These are phyloP conservation scores for Rhea pennata DNA, from an alignment of 2,113 vertebrate genomes.

Conservation along the genomic window DNA sequence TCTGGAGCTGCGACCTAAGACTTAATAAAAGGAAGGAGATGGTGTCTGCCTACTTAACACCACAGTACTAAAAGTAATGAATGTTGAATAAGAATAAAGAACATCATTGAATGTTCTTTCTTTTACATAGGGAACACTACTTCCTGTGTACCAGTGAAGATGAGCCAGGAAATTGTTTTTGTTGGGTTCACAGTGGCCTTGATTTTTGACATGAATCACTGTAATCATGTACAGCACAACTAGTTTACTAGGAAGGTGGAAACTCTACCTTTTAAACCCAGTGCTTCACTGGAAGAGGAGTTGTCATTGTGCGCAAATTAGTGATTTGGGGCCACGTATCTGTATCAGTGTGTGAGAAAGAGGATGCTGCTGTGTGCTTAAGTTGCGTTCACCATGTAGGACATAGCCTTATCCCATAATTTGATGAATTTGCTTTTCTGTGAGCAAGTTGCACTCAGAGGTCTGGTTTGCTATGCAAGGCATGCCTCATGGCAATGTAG, in stretches of 20 bases:
- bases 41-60: not conserved
- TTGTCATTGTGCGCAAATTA: not conserved
- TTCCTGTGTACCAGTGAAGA: not conserved
- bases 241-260: not conserved
- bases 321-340: not conserved
- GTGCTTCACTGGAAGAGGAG: not conserved
- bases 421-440: not conserved
- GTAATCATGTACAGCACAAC: not conserved
- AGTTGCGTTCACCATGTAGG: not conserved
- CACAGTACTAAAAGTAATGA: not conserved
- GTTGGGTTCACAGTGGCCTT: not conserved
- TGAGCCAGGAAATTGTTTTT: not conserved
- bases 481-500: not conserved
- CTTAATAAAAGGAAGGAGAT: not conserved
- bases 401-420: fast-evolving
- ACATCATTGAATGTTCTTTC: not conserved
- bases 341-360: not conserved
- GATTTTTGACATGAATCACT: not conserved
- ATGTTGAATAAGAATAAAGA: not conserved
- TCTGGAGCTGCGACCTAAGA: not conserved
- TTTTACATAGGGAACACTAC: not conserved
- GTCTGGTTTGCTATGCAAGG: not conserved
- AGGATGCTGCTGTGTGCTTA: fast-evolving
- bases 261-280: not conserved
- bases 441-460: not conserved